Evolutionary conservation across 1,140 invertebrate genomes (phyloP).

Genomic region (Magallana ariakensis): DNA sequence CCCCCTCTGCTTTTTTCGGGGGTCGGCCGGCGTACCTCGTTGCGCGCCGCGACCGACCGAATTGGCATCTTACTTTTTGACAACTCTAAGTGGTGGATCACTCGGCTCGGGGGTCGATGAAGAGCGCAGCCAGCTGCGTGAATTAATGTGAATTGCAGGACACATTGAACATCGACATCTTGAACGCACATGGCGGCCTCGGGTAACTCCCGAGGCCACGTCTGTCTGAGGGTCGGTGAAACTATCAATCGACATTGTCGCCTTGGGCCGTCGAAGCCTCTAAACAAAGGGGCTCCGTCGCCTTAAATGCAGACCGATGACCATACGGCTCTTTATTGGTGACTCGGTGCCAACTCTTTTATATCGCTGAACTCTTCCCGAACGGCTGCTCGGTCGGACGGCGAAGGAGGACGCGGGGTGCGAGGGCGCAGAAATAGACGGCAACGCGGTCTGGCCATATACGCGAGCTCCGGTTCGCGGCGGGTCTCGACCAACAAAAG

Average conservation of each 20-base stretch:
- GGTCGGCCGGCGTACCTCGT: neutral
- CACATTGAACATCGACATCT: conserved; percentile 89
- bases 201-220: conserved; percentile 84
- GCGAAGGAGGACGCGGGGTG: neutral
- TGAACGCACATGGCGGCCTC: conserved; percentile 88
- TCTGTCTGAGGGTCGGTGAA: conserved; percentile 82
- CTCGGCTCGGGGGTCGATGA: conserved; percentile 89
- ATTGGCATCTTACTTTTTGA: neutral
- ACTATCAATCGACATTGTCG: conserved; percentile 47
- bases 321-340: neutral
- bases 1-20: neutral
- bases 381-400: neutral
- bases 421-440: neutral
- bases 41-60: neutral
- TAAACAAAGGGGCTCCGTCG: neutral
- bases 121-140: conserved; percentile 88
- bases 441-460: too few species aligned
- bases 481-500: too few species aligned
- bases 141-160: conserved; percentile 90
- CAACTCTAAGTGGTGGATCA: conserved; percentile 83
- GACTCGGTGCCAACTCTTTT: neutral
- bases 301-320: neutral
- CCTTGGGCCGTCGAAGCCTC: conserved; percentile 39
- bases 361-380: neutral
- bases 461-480: neutral